Conservation (phyloP, 2,113 vertebrate species). For the Boulengeromyrus knoepffleri region DNA sequence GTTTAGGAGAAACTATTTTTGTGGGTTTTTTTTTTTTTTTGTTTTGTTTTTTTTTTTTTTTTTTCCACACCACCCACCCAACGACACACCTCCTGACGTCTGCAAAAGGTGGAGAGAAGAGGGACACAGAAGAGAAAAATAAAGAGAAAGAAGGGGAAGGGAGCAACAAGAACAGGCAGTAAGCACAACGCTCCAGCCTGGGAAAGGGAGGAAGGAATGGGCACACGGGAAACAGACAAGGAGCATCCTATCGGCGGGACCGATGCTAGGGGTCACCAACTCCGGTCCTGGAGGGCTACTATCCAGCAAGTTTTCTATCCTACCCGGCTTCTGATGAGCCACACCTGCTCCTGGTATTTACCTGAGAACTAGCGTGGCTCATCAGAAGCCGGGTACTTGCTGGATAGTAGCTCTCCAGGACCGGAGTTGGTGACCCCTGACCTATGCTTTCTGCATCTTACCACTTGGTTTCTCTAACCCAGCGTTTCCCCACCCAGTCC, state of each 20-base stretch:
- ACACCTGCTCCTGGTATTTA: too few species aligned
- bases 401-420: too few species aligned
- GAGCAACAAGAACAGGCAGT: constrained; percentile 56
- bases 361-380: too few species aligned
- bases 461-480: neutral
- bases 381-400: too few species aligned
- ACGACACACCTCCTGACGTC: constrained; percentile 63
- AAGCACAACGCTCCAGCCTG: constrained; percentile 46
- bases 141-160: constrained; percentile 42
- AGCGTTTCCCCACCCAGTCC: neutral
- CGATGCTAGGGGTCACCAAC: neutral
- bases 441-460: neutral
- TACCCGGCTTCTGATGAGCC: too few species aligned
- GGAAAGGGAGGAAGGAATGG: constrained; percentile 28
- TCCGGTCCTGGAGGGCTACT: too few species aligned
- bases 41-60: neutral
- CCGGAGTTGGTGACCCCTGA: too few species aligned
- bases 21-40: neutral
- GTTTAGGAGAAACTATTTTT: constrained; percentile 4
- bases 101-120: constrained; percentile 64
- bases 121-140: constrained; percentile 22
- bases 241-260: neutral
- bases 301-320: too few species aligned
- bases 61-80: constrained; percentile 51
- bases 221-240: neutral